These are phyloP conservation scores for Echinometra lucunter DNA, from an alignment of 53 echinoderm and acorn worm species.

Conservation along the genomic window DNA sequence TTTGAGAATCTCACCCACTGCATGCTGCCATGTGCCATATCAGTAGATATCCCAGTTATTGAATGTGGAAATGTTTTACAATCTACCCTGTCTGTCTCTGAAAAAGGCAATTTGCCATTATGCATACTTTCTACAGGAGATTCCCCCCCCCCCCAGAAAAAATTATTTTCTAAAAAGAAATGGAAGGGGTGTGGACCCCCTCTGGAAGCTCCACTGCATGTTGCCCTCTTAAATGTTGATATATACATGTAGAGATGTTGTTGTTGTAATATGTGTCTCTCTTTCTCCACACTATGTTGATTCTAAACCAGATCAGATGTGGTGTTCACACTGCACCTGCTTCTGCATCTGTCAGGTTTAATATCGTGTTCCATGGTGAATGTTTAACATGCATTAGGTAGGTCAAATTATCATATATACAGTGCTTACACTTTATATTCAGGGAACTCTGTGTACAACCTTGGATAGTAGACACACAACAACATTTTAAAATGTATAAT, in stretches of 20 bases:
- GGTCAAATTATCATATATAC: conserved; percentile 32
- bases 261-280: not conserved
- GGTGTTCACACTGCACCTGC: conserved; percentile 20
- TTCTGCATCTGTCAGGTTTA: conserved; percentile 21
- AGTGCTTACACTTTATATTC: not conserved
- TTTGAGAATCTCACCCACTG: not conserved
- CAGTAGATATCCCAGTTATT: not conserved
- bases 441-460: not conserved
- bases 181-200: not conserved
- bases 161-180: no score
- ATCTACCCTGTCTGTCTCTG: no score
- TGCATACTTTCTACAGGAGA: no score
- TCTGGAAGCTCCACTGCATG: not conserved
- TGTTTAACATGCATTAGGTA: conserved; percentile 33
- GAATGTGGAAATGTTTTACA: no score
- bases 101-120: no score
- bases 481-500: no score
- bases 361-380: conserved; percentile 13
- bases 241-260: no score
- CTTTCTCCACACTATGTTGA: not conserved
- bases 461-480: no score
- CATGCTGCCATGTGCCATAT: not conserved
- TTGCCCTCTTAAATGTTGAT: not conserved
- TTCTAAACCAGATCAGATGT: not conserved
- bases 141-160: no score